These are phyloP conservation scores for Empidonax traillii DNA, from an alignment of 2,113 vertebrate genomes.

Conservation along the genomic window DNA sequence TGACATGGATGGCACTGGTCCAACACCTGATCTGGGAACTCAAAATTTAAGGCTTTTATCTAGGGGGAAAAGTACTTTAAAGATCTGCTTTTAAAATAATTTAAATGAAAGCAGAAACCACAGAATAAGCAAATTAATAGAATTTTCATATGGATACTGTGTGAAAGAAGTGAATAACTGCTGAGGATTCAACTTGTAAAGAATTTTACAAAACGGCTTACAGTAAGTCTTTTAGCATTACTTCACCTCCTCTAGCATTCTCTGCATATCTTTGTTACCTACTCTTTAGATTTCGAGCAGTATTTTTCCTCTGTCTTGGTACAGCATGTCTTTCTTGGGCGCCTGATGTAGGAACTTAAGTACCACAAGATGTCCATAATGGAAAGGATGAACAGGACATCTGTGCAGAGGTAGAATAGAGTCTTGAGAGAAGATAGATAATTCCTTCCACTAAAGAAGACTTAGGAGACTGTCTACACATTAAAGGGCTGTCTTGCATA, in stretches of 20 bases:
- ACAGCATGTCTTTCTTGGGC: background rate
- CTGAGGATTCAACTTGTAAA: background rate
- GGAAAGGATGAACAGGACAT: background rate
- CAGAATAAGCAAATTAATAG: background rate
- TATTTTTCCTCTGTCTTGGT: background rate
- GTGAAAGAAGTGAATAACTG: background rate
- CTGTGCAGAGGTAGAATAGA: background rate
- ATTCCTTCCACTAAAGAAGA: background rate
- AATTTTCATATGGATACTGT: background rate
- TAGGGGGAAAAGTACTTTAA: background rate
- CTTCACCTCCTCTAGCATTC: background rate
- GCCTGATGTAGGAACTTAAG: background rate
- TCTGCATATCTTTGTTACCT: background rate
- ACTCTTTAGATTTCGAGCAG: background rate
- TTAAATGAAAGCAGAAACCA: background rate
- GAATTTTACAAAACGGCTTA: background rate
- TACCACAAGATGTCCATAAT: background rate
- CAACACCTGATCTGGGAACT: background rate
- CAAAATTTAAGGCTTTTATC: background rate
- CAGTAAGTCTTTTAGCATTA: background rate
- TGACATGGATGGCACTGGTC: background rate
- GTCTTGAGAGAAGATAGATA: background rate
- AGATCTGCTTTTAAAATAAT: background rate
- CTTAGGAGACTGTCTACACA: background rate
- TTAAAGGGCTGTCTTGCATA: background rate